Base-by-base conservation (phyloP, 2,888 invertebrate genomes). In the Stenoptilia bipunctidactyla region DNA sequence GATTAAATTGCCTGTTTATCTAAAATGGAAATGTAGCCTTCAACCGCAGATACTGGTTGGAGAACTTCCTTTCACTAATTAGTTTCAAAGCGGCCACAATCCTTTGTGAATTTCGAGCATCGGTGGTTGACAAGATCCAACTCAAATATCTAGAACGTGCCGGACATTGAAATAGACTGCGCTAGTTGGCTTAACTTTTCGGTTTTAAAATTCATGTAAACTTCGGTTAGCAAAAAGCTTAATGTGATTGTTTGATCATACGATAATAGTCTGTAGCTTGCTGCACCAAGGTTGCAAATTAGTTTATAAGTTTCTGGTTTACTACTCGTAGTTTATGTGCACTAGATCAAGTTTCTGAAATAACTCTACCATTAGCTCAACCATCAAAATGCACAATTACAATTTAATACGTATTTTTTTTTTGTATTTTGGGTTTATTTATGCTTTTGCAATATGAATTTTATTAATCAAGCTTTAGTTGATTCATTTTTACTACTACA, bases 31-130 rank as follows among this genome's bases (percentile, higher is more conserved):
- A 66, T 72, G 70, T 71, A 74, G 70, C 70, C 67, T 69, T 66
- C 66, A 60, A 66, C 66, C 61, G 58, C 62, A 66, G 62, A 61
- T 61, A 55, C 61, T 61, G 61, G 59, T 64, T 67, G 65, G 67
- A 66, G 65, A 64, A 68, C 61, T 66, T 64, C 64, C 63, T 66
- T 65, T 64, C 57, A 69, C 66, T 77, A 76, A 79, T 79, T 82
- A 79, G 76, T 72, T 72, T 72, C 72, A 76, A 79, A 82, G 72
- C 70, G 70, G 67, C 75, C 77, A 66, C 77, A 69, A 57, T 65
- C 72, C 74, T 79, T 82, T 80, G 75, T 74, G 66, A 73, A 73
- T 72, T 73, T 72, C 62, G 73, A 73, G 70, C 73, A 72, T 75
- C 69, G 67, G 67, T 70, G 68, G 68, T 65, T 63, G 61, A 55